A percentile compares a stretch with the other conserved stretches of the same genome.
Evolutionary conservation across 1,140 invertebrate genomes (phyloP).

Genomic region (Psix sp.): DNA sequence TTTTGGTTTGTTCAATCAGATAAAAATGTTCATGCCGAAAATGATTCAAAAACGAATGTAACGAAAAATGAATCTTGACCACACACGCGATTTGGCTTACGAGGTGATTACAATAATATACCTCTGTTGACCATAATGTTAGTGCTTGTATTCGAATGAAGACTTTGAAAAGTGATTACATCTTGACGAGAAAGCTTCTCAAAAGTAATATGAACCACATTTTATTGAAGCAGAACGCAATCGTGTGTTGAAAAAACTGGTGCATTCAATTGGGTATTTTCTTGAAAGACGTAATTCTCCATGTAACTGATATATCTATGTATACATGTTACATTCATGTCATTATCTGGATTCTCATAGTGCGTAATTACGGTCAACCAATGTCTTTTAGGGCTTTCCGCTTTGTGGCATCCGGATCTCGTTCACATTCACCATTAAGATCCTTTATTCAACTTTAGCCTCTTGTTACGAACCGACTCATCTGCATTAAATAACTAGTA

Average conservation of each 20-base stretch:
- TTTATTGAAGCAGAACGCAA: slow-evolving; percentile 17
- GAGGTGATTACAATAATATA: slow-evolving; percentile 16
- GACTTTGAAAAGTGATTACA: slow-evolving; percentile 35
- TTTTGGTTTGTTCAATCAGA: not conserved
- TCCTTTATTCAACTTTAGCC: slow-evolving; percentile 47
- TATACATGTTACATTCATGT: slow-evolving; percentile 39
- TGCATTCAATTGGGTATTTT: slow-evolving; percentile 16
- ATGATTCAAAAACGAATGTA: not conserved
- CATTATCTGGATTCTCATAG: slow-evolving; percentile 57
- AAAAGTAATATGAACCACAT: slow-evolving; percentile 29
- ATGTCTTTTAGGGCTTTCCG: slow-evolving; percentile 65
- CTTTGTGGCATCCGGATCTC: slow-evolving; percentile 60
- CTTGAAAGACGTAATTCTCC: slow-evolving; percentile 29
- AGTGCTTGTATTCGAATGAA: slow-evolving; percentile 30
- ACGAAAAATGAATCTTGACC: not conserved
- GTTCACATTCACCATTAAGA: slow-evolving; percentile 27
- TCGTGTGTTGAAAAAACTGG: slow-evolving; percentile 2
- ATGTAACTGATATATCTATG: slow-evolving; percentile 35
- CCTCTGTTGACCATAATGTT: slow-evolving; percentile 4
- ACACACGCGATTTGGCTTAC: slow-evolving; percentile 13
- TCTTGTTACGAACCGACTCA: slow-evolving; percentile 45
- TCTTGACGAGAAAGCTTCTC: slow-evolving; percentile 7
- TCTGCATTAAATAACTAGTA: slow-evolving; percentile 43
- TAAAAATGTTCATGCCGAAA: not conserved
- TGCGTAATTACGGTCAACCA: slow-evolving; percentile 65